Base-by-base conservation (phyloP, 2,888 invertebrate genomes). In the Nyleta sp. region DNA sequence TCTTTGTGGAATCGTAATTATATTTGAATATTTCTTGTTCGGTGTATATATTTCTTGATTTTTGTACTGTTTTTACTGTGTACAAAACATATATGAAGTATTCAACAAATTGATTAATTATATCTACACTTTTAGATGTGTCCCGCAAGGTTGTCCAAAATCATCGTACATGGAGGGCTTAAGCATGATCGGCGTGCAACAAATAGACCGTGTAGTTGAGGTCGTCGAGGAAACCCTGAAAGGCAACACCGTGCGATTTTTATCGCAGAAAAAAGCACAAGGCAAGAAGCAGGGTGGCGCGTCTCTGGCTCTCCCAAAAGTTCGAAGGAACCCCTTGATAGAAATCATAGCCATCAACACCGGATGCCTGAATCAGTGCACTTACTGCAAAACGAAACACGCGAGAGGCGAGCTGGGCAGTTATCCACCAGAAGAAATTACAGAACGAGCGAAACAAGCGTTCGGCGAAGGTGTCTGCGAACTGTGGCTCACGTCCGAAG, bases 371-470 rank as follows among this genome's bases (percentile, higher is more conserved):
- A 99, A 99, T 91, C 98, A 98, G 87, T 99, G 99, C 90, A 99
- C 99, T 0, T 99, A 99, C 88, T 99, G 99, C 89, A 99, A 99
- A 91, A 99, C 99, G 0, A 99, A 98, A 88, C 98, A 98, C 90
- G 99, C 99, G 0, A 91, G 99, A 55, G 99, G 99, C 0, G 97
- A 99, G 88, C 91, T 99, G n/a, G 98, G 97, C 0, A 98, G 98
- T 88, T 99, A 99, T 89, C 94, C 95, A 0, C 95, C 97, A 0
- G 95, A 96, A 52, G 97, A 98, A 90, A 98, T 99, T 46, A 94
- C 98, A 0, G 94, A 94, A 70, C 92, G 98, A 80, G 99, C 98
- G 0, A 91, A 92, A 31, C 97, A 97, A 91, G 96, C 97, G 0
- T 98, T 97, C 87, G 90, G 92, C 72, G 99, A 99, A 91, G 98